Evolutionary conservation across 2,797 vertebrate species (phyloP).

Genomic region (Meda fulgida): DNA sequence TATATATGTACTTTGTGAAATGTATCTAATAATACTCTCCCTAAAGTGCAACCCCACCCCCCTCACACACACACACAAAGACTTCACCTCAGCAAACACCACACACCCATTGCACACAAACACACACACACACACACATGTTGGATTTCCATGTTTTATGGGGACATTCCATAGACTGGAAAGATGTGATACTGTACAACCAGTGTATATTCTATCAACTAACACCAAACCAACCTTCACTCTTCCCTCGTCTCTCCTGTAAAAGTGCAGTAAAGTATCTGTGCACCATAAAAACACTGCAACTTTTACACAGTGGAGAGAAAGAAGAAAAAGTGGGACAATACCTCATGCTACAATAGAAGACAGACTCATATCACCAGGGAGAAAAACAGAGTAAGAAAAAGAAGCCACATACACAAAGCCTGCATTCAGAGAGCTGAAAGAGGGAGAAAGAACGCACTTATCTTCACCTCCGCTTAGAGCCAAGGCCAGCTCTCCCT

Average conservation of each 20-base stretch:
- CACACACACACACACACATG: neutral
- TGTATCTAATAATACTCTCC: neutral
- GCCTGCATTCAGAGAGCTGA: constrained; percentile 51
- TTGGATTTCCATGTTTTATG: neutral
- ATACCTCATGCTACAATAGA: constrained; percentile 45
- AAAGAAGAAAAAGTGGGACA: constrained; percentile 41
- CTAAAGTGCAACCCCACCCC: constrained; percentile 10
- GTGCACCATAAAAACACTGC: constrained; percentile 27
- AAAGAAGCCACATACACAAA: constrained; percentile 52
- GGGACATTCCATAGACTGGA: neutral
- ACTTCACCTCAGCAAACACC: constrained; percentile 37
- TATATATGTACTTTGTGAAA: neutral
- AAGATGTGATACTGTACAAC: neutral
- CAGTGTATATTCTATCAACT: neutral
- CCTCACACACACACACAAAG: constrained; percentile 1
- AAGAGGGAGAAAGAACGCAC: constrained; percentile 45
- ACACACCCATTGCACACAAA: constrained; percentile 19
- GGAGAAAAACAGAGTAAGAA: constrained; percentile 43
- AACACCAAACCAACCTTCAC: neutral
- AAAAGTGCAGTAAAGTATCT: neutral
- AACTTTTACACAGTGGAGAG: constrained; percentile 35
- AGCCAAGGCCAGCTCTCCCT: constrained; percentile 38
- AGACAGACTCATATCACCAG: constrained; percentile 50
- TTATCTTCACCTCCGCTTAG: constrained; percentile 59
- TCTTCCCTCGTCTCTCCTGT: neutral